phyloP scores from a whole-genome alignment of 2,797 vertebrate species.

The Vipera ursinii region DNA sequence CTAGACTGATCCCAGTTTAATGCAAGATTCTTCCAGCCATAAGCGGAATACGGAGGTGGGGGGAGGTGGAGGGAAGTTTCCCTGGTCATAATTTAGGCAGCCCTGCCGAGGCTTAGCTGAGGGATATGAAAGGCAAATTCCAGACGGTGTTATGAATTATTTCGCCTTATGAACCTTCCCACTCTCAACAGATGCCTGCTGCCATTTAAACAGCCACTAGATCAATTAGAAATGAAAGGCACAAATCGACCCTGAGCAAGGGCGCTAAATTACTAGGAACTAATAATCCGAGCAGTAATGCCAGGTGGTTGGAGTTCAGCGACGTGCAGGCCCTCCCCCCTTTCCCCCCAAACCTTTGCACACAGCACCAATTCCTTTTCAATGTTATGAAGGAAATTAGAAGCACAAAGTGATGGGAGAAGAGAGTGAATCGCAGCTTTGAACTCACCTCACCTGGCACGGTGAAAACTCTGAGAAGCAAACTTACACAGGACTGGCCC shows the following conservation, averaged over 20 bases:
- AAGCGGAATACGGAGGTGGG: slow-evolving; percentile 72
- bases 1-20: slow-evolving; percentile 98
- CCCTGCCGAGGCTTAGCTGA: slow-evolving; percentile 76
- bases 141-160: slow-evolving; percentile 72
- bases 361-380: slow-evolving; percentile 31
- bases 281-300: slow-evolving; percentile 70
- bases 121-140: slow-evolving; percentile 81
- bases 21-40: slow-evolving; percentile 83
- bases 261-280: slow-evolving; percentile 74
- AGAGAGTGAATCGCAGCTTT: slow-evolving; percentile 35
- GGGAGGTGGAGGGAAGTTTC: slow-evolving; percentile 62
- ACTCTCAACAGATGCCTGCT: slow-evolving; percentile 69
- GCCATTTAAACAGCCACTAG: slow-evolving; percentile 72
- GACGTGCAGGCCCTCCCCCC: neutral
- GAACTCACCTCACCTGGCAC: slow-evolving; percentile 31
- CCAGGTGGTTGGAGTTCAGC: slow-evolving; percentile 66
- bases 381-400: slow-evolving; percentile 26
- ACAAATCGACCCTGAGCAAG: slow-evolving; percentile 68
- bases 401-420: slow-evolving; percentile 1
- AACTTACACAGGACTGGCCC: neutral
- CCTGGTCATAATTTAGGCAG: slow-evolving; percentile 75
- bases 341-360: slow-evolving; percentile 46
- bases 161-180: slow-evolving; percentile 68
- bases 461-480: slow-evolving; percentile 34
- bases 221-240: slow-evolving; percentile 71